Evolutionary conservation across 2,888 invertebrate genomes (phyloP).

Genomic region (Ochropleura leucogaster): DNA sequence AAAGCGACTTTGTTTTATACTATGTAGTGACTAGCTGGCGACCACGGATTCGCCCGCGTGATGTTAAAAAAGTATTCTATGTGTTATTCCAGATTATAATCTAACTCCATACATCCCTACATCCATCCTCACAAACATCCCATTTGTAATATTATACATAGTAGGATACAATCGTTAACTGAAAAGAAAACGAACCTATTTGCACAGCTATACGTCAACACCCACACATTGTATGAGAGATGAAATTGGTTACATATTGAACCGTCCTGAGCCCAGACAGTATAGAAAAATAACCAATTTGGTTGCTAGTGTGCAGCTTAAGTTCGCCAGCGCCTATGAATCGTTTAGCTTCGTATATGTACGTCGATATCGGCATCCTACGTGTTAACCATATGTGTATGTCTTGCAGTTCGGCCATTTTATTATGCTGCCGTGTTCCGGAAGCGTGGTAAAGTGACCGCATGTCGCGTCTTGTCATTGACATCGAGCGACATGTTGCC

Average conservation of each 20-base stretch:
- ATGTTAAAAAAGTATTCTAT: too few species aligned
- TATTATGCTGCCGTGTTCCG: conserved; percentile 39
- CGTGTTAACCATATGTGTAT: conserved; percentile 13
- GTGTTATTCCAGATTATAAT: too few species aligned
- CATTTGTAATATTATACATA: too few species aligned
- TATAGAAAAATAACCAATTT: conserved; percentile 32
- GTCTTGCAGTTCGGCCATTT: conserved; percentile 23
- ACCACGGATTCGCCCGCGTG: too few species aligned
- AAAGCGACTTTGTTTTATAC: too few species aligned
- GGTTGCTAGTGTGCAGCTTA: conserved; percentile 5
- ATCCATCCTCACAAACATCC: too few species aligned
- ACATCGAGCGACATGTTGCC: conserved; percentile 40
- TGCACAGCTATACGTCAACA: neutral
- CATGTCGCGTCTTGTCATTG: conserved; percentile 47
- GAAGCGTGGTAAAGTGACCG: conserved; percentile 37
- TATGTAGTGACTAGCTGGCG: too few species aligned
- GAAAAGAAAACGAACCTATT: neutral
- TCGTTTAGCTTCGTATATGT: conserved; percentile 14
- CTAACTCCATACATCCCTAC: too few species aligned
- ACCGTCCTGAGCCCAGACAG: neutral
- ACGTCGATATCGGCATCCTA: conserved; percentile 9
- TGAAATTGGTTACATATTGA: conserved; percentile 7
- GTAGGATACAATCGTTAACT: neutral
- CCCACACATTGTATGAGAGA: conserved; percentile 3
- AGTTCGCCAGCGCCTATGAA: neutral